A percentile compares a stretch with the other conserved stretches of the same genome.
phyloP scores from a whole-genome alignment of 2,113 vertebrate species.

The Talpa occidentalis region DNA sequence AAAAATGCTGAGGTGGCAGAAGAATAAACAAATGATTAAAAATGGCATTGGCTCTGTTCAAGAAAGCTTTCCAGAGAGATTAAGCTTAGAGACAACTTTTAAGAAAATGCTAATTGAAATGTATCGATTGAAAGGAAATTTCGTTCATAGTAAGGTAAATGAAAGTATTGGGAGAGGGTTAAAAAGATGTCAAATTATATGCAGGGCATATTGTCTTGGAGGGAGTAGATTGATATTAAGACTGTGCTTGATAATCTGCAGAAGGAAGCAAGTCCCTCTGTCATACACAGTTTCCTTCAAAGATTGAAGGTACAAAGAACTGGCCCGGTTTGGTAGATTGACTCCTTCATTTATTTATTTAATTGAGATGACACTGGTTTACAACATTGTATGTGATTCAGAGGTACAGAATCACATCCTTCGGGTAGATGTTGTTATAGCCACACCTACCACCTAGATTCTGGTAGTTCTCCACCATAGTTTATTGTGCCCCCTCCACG shows the following conservation, averaged over 20 bases:
- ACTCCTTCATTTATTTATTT: not conserved
- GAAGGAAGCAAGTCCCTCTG: not conserved
- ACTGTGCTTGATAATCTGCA: not conserved
- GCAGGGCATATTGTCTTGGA: not conserved
- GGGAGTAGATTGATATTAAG: not conserved
- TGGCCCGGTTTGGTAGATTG: not conserved
- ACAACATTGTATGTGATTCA: no score
- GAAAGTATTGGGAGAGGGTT: not conserved
- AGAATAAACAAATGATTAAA: not conserved
- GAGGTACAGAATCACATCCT: no score
- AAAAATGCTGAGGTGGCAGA: not conserved
- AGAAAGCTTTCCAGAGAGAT: not conserved
- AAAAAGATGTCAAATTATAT: conserved; percentile 16
- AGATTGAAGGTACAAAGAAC: not conserved
- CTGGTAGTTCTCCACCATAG: no score
- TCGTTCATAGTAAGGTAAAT: not conserved
- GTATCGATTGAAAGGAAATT: conserved; percentile 33
- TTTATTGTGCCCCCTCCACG: no score
- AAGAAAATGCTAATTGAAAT: not conserved
- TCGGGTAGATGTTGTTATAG: no score
- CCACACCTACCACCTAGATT: no score
- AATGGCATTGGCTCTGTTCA: conserved; percentile 7
- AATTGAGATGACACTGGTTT: no score
- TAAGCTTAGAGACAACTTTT: conserved; percentile 43
- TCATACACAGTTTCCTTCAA: not conserved